Evolutionary conservation across 2,113 vertebrate genomes (phyloP), one percentile per base, ranked within the genome.

Genomic region (Istiophorus platypterus): DNA sequence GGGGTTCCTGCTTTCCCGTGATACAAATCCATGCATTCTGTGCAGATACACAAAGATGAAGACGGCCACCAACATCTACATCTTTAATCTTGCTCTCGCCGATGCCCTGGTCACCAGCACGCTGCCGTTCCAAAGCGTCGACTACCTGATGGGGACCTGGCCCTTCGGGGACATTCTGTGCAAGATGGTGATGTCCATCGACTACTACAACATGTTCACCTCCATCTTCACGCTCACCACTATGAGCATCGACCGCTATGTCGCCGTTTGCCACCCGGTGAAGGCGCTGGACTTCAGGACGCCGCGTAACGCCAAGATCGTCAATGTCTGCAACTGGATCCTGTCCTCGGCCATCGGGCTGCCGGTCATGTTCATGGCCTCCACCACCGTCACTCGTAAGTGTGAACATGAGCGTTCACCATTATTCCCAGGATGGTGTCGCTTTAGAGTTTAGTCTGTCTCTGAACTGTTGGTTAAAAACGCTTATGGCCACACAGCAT

Each of bases 201-300:
- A 99, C 92, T 99, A 99, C 92, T 99, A 99, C 91, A 99, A 99
- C 85, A 99, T 99, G 98, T 99, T 99, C 94, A 99, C 97, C 75
- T 99, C 98, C 74, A 99, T 99, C 90, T 99, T 99, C 89, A 99
- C 98, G 0, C 96, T 99, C 84, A 99, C 98, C 80, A 99, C 98
- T 71, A 99, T 99, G 98, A 99, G 98, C 20, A 96, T 99, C 1
- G 98, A 99, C 91, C 98, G 98, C 70, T 99, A 99, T 10, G 94
- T 99, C 2, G 98, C 98, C 0, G 98, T 99, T 66, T 99, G 98
- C 90, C 98, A 99, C 83, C 98, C 98, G 0, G 97, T 99, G 72
- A 99, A 99, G 87, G 98, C 98, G 17, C 92, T 99, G 81, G 97
- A 99, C 90, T 99, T 99, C 92, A 96, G 98, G 72, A 99, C 98